Evolutionary conservation across 2,888 invertebrate genomes (phyloP), one percentile per base, ranked within the genome.

Genomic region (Sclerodermus sp.): DNA sequence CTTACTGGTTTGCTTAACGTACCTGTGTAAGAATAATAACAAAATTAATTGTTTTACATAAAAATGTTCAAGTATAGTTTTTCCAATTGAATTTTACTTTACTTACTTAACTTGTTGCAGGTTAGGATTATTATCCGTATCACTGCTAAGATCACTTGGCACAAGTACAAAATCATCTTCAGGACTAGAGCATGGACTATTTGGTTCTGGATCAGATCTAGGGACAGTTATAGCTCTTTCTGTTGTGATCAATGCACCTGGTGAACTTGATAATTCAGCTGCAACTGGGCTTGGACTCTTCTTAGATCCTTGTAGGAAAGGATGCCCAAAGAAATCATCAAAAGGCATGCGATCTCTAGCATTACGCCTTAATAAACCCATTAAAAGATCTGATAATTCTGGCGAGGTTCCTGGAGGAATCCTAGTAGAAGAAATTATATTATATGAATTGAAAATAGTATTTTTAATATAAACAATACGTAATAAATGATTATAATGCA

Each of bases 301-400:
- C 49, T 71, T 58, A 65, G 82, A 57, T 53, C 89, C 85, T 75
- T 89, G 88, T 60, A 92, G 82, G 82, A 98, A 99, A 42, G 90
- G 86, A 80, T 99, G 98, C 76, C 86, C 88, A 83, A 98, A 98
- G 82, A 99, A 98, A 56, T 88, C 88, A 71, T 96, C 94, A 79
- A 98, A 99, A 55, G 93, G 90, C 84, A 99, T 94, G 62, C 99
- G 85, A 77, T 99, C 97, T 73, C 89, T 88, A 42, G 98, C 90
- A 80, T 93, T 96, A 58, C 97, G 86, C 64, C 94, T 90, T 66
- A 99, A 81, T 53, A 99, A 83, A 40, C 92, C 89, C 73, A 88
- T 84, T 57, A 99, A 82, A 59, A 99, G 84, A 79, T 93, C 91
- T 66, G 89, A 87, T 58, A 99, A 81, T 72, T 95, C 93, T 12